These are phyloP conservation scores for Tinea trinotella DNA, from an alignment of 2,888 invertebrate genomes.

Conservation along the genomic window DNA sequence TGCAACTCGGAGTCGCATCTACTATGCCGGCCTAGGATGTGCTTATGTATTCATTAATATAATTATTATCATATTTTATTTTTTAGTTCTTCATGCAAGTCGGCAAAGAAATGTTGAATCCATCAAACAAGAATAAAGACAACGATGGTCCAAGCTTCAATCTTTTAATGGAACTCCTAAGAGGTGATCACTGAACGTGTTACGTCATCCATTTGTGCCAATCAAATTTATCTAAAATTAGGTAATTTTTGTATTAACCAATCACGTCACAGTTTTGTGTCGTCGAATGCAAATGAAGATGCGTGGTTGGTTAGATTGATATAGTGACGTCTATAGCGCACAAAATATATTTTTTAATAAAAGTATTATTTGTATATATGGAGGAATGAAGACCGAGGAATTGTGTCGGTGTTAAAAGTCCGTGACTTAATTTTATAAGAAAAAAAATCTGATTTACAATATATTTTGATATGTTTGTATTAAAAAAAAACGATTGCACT, in stretches of 20 bases:
- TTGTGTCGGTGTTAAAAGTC: background rate
- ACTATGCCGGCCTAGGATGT: too few relatives aligned
- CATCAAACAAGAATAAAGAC: constrained; percentile 87
- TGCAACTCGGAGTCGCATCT: too few relatives aligned
- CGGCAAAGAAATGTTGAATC: constrained; percentile 92
- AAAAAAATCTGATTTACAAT: background rate
- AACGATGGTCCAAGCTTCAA: constrained; percentile 94
- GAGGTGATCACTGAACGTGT: constrained; percentile 86
- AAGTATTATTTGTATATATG: background rate
- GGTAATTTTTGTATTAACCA: background rate
- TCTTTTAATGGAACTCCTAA: constrained; percentile 93
- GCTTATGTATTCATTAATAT: too few relatives aligned
- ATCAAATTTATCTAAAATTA: background rate
- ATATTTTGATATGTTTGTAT: background rate
- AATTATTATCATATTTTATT: constrained; percentile 18
- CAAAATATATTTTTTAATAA: background rate
- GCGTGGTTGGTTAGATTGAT: background rate
- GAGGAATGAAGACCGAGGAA: too few relatives aligned
- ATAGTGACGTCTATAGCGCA: background rate
- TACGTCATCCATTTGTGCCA: constrained; percentile 13
- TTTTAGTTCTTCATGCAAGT: constrained; percentile 76
- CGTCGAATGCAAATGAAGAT: background rate
- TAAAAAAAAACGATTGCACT: background rate
- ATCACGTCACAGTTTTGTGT: background rate
- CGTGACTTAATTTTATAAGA: background rate